Conservation (phyloP, 2,797 vertebrate species). For the Lateolabrax maculatus region DNA sequence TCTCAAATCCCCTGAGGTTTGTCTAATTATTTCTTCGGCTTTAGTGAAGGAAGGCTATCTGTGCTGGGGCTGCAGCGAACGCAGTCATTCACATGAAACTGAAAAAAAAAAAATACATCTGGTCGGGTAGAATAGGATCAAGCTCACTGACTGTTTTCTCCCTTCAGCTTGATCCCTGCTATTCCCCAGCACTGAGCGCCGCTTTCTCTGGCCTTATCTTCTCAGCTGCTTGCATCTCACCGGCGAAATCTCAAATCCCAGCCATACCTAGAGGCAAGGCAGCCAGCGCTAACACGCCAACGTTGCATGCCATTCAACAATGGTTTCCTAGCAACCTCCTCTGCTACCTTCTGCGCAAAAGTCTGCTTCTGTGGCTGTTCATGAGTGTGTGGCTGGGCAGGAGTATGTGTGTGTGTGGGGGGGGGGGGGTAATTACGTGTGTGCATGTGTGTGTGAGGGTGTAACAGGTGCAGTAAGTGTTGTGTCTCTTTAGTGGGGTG, state of each 20-base stretch:
- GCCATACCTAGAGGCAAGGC: slow-evolving; percentile 71
- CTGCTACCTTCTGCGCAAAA: slow-evolving; percentile 43
- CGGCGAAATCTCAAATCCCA: slow-evolving; percentile 77
- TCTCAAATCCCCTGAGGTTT: slow-evolving; percentile 55
- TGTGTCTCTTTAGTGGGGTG: too few species aligned
- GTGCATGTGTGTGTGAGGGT: not conserved
- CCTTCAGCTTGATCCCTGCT: slow-evolving; percentile 70
- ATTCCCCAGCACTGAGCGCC: slow-evolving; percentile 63
- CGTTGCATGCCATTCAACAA: slow-evolving; percentile 70
- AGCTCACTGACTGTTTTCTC: slow-evolving; percentile 55
- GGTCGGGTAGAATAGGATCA: slow-evolving; percentile 68
- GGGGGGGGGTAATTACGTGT: not conserved
- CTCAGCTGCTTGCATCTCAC: slow-evolving; percentile 63
- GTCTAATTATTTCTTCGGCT: slow-evolving; percentile 76
- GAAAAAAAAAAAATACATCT: slow-evolving; percentile 42
- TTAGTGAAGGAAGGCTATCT: slow-evolving; percentile 55
- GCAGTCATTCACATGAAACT: slow-evolving; percentile 45
- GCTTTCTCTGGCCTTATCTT: slow-evolving; percentile 71
- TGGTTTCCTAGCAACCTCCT: slow-evolving; percentile 81
- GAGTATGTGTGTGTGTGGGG: not conserved
- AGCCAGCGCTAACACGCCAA: slow-evolving; percentile 63
- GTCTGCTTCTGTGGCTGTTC: slow-evolving; percentile 40
- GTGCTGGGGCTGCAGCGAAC: slow-evolving; percentile 6
- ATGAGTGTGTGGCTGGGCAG: slow-evolving; percentile 13
- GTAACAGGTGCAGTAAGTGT: slow-evolving; percentile 8